phyloP scores from a whole-genome alignment of 92 coral and sea anemone species.

The Ricordea florida region DNA sequence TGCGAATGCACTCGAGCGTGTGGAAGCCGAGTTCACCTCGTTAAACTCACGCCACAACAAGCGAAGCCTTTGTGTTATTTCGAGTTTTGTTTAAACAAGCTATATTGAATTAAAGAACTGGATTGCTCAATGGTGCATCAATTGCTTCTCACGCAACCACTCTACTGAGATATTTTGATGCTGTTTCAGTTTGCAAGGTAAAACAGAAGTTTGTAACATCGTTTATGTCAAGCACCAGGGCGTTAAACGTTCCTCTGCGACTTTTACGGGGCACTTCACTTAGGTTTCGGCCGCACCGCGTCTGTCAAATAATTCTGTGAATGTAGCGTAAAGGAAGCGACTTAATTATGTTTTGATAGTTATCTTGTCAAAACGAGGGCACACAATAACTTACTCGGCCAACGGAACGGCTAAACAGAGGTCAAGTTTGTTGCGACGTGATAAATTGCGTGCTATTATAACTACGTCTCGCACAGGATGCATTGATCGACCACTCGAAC shows the following conservation, averaged over 20 bases:
- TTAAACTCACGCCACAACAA: not conserved
- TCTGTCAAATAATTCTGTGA: too few species aligned
- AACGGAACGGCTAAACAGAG: not conserved
- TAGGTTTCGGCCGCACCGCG: too few species aligned
- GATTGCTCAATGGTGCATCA: not conserved
- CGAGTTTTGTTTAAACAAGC: not conserved
- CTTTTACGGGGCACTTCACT: too few species aligned
- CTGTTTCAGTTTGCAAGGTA: not conserved
- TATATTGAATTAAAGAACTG: not conserved
- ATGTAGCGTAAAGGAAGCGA: too few species aligned
- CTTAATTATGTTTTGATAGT: slow-evolving; percentile 13
- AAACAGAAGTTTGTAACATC: too few species aligned
- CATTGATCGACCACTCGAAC: too few species aligned
- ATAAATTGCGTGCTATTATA: not conserved
- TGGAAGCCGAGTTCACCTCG: not conserved
- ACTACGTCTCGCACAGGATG: not conserved
- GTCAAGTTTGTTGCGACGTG: slow-evolving; percentile 7
- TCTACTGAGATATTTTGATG: not conserved
- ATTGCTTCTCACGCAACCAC: not conserved
- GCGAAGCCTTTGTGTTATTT: slow-evolving; percentile 12
- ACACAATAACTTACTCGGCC: not conserved
- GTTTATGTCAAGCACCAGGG: too few species aligned
- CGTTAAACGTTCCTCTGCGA: too few species aligned
- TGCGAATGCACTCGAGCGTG: not conserved
- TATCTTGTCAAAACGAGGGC: not conserved